Base-by-base conservation (phyloP, 2,888 invertebrate species). In the Daptonema setosum region DNA sequence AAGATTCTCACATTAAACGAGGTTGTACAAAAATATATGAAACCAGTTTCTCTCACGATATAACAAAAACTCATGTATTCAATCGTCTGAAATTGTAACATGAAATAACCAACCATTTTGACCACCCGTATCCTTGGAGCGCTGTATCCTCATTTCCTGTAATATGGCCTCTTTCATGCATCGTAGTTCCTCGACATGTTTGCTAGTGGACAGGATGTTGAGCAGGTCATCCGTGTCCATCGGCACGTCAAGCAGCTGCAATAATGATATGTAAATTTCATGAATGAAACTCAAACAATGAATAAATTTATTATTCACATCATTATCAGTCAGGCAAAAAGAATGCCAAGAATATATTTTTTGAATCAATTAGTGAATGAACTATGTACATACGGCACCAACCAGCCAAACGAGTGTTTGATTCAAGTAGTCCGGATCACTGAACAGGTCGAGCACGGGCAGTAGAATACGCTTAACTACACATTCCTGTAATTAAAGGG, bases 371-470 rank as follows among this genome's bases (percentile, higher is more conserved):
- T n/a, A n/a, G n/a, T n/a, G n/a, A n/a, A n/a, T n/a, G n/a, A n/a
- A n/a, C n/a, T n/a, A n/a, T n/a, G n/a, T n/a, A n/a, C n/a, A n/a
- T n/a, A n/a, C n/a, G n/a, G n/a, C 35, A 59, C 81, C 79, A 72
- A 87, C 87, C 78, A 83, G 79, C 82, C 83, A 85, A 67, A 87
- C 80, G 68, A 87, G 82, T 60, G 81, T 79, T 73, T 86, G 83
- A 74, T 90, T 90, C 63, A 90, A 82, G 70, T 83, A 87, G 76
- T 88, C 87, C 54, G 90, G 87, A 74, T 87, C 86, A 50, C 85
- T 82, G 59, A 85, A 71, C 62, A 83, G 73, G 67, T 80, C 78
- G 53, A 86, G 74, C 43, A 82, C 73, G 0, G 85, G 84, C 56
- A 78, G 73, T 56, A 86, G 77, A 51, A 81, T 75, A 55, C 82